These are phyloP conservation scores for Lasioglossum albipes DNA, from an alignment of 1,140 invertebrate species.

Conservation along the genomic window DNA sequence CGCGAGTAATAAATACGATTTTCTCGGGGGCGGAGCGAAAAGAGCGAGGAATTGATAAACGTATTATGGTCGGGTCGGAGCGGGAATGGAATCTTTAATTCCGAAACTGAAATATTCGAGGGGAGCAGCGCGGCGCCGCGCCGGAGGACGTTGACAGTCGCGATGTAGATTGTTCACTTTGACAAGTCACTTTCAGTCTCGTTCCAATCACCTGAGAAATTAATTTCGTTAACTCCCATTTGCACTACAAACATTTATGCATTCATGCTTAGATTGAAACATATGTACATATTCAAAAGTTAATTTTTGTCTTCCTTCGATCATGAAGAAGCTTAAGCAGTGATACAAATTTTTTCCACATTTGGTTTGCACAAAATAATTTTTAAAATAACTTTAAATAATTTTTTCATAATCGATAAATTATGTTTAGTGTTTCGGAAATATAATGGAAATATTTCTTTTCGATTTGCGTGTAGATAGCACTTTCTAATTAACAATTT, in stretches of 20 bases:
- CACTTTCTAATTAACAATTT: no score
- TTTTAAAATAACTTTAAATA: no score
- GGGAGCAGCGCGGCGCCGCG: slow-evolving; percentile 9
- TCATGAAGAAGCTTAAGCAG: no score
- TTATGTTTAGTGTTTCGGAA: no score
- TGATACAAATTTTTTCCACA: no score
- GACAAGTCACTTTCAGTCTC: background rate
- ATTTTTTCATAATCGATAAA: no score
- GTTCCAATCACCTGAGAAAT: background rate
- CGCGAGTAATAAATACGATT: slow-evolving; percentile 56
- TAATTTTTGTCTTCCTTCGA: no score
- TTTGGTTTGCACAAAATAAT: no score
- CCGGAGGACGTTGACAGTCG: slow-evolving; percentile 27
- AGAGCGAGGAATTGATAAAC: slow-evolving; percentile 56
- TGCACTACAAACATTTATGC: background rate
- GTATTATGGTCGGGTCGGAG: slow-evolving; percentile 47
- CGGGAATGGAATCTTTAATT: slow-evolving; percentile 49
- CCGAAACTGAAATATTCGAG: slow-evolving; percentile 44
- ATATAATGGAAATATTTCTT: no score
- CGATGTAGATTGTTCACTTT: slow-evolving; percentile 33
- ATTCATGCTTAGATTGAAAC: no score
- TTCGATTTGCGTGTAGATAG: no score
- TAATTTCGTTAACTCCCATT: background rate
- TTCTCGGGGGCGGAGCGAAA: slow-evolving; percentile 46
- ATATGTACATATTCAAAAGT: no score